Base-by-base conservation (phyloP, 2,797 vertebrate genomes). In the Manis crassicaudata region DNA sequence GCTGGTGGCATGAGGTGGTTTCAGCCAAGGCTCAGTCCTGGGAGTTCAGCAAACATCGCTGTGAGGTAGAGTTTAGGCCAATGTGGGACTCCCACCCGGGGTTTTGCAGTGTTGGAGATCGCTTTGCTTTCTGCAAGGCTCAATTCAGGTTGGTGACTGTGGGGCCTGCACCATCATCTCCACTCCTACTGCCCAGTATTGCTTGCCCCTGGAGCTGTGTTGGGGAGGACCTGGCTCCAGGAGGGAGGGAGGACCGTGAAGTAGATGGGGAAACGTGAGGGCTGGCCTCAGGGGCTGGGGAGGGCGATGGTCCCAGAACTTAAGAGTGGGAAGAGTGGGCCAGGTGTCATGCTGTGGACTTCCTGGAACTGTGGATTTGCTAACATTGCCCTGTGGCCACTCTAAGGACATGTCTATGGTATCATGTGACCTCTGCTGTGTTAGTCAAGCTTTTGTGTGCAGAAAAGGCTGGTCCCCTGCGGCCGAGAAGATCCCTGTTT, bases 91-190 rank as follows among this genome's bases (percentile, higher is more conserved):
- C 76, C 35, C 25, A 25, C 32, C 7, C 40, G 50, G 76, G 54
- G 8, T 10, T 65, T 40, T 11, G 92, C 81, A 35, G 67, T 20
- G 2, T 35, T 80, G 80, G 63, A 43, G 17, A n/a, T 43, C 50
- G 43, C 58, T 8, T 56, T 18, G 50, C 46, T 94, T 90, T 88
- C 72, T 10, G 18, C 58, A 52, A 25, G 75, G 68, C 50, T 91
- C 20, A 13, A 20, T 20, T 84, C 65, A 40, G 27, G 32, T 37
- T 32, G 76, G 79, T 50, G 52, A 5, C 58, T 54, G 23, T 11
- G 8, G 3, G 17, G 40, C 6, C 68, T 11, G 1, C 0, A 7
- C 25, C 27, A 1, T 43, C 20, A 10, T 20, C 12, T 7, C 7
- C 20, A 35, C 7, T 6, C 29, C 40, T 14, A 4, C 1, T 1